Evolutionary conservation across 2,113 vertebrate genomes (phyloP).

Genomic region (Ammodytes dubius): DNA sequence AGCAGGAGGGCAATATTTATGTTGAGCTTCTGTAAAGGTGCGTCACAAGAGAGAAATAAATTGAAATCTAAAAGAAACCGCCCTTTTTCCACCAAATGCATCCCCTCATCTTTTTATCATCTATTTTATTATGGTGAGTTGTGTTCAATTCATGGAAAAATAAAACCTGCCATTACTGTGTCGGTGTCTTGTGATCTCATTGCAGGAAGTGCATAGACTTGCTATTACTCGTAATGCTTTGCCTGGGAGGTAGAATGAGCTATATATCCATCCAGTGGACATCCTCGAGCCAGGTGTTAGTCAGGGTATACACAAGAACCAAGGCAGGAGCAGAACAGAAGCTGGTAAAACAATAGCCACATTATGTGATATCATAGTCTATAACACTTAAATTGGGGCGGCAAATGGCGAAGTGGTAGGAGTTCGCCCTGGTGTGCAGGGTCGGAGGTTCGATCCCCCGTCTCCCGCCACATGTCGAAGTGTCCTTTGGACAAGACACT

Average conservation of each 20-base stretch:
- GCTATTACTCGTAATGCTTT: conserved; percentile 21
- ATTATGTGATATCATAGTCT: background rate
- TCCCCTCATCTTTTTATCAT: background rate
- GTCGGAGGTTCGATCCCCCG: too few relatives aligned
- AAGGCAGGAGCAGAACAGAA: conserved; percentile 4
- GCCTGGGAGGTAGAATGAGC: conserved; percentile 19
- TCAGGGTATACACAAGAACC: background rate
- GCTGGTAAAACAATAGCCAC: background rate
- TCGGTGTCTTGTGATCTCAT: conserved; percentile 16
- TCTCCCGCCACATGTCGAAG: too few relatives aligned
- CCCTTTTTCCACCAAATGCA: background rate
- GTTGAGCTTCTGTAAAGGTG: conserved; percentile 5
- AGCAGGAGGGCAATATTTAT: conserved; percentile 62
- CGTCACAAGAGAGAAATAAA: conserved; percentile 12
- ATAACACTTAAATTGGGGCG: background rate
- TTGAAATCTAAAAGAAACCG: conserved; percentile 8
- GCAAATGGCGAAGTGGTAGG: too few relatives aligned
- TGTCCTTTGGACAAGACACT: too few relatives aligned
- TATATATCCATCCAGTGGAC: background rate
- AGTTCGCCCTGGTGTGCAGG: too few relatives aligned
- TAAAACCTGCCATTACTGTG: conserved; percentile 28
- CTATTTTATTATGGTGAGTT: background rate
- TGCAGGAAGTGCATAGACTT: conserved; percentile 25
- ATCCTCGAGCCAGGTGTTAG: conserved; percentile 9
- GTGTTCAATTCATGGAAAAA: conserved; percentile 1